These are phyloP conservation scores for Okamejei kenojei DNA, from an alignment of 2,797 vertebrate species.

Conservation along the genomic window DNA sequence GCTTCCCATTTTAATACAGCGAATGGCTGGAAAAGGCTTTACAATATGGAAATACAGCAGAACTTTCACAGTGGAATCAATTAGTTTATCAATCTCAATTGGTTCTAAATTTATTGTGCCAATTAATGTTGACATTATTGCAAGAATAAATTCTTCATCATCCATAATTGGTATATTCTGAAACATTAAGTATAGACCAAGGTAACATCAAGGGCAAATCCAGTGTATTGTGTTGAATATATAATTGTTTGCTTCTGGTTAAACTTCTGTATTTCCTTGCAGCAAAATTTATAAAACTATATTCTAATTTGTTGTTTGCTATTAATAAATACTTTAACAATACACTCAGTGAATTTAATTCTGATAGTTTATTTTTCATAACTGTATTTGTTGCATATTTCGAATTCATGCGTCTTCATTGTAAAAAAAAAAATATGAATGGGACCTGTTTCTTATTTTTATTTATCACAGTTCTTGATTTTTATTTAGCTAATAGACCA, in stretches of 20 bases:
- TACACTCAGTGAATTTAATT: background rate
- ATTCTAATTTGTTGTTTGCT: background rate
- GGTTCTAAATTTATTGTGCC: background rate
- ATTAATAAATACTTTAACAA: background rate
- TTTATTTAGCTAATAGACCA: conserved; percentile 63
- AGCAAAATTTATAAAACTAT: background rate
- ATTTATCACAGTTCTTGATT: background rate
- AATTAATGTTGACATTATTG: background rate
- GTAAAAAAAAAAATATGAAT: background rate
- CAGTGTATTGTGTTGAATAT: background rate
- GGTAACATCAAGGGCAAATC: background rate
- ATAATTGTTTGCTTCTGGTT: background rate
- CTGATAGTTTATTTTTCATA: background rate
- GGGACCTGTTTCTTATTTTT: background rate
- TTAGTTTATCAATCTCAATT: background rate
- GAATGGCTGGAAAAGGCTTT: background rate
- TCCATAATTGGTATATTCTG: background rate
- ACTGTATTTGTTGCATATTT: background rate
- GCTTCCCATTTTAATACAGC: background rate
- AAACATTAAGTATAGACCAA: background rate
- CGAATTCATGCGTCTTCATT: background rate
- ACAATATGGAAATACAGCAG: background rate
- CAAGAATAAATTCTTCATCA: background rate
- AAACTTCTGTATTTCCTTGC: background rate
- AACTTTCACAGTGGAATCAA: background rate